Conservation (phyloP, 2,888 invertebrate genomes). For the Archips xylosteana region DNA sequence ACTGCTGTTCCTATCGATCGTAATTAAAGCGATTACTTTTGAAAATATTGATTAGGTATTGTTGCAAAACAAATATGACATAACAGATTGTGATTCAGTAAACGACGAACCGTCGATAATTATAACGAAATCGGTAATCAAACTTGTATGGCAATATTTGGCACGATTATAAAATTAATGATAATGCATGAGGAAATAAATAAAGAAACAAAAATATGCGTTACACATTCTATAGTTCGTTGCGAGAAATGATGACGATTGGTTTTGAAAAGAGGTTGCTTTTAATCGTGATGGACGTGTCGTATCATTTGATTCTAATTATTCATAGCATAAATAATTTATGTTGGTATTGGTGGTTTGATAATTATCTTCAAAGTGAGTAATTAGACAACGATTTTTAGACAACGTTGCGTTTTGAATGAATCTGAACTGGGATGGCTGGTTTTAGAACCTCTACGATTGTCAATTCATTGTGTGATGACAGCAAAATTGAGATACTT, state of each 20-base stretch:
- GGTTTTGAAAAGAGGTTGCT: constrained; percentile 27
- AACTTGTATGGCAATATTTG: constrained; percentile 44
- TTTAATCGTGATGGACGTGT: constrained; percentile 43
- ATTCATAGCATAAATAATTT: constrained; percentile 44
- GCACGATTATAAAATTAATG: constrained; percentile 30
- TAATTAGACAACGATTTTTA: constrained; percentile 30
- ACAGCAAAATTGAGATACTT: not conserved
- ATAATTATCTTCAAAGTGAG: constrained; percentile 27
- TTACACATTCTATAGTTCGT: constrained; percentile 23
- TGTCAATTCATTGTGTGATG: not conserved
- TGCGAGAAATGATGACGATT: constrained; percentile 42
- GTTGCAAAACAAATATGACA: constrained; percentile 49
- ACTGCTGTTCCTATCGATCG: constrained; percentile 22
- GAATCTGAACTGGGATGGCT: not conserved
- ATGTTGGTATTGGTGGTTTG: constrained; percentile 21
- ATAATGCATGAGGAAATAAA: constrained; percentile 41
- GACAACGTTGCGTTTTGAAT: constrained; percentile 3
- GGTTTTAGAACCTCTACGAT: not conserved
- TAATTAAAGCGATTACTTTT: constrained; percentile 33
- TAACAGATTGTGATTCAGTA: constrained; percentile 47
- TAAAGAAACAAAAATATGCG: constrained; percentile 41
- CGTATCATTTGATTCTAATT: constrained; percentile 38
- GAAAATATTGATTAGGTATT: constrained; percentile 47
- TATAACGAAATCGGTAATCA: constrained; percentile 38
- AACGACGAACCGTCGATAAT: constrained; percentile 30